A percentile compares a stretch with the other conserved stretches of the same genome.
Evolutionary conservation across 2,797 vertebrate species (phyloP).

Genomic region (Erpetoichthys calabaricus): DNA sequence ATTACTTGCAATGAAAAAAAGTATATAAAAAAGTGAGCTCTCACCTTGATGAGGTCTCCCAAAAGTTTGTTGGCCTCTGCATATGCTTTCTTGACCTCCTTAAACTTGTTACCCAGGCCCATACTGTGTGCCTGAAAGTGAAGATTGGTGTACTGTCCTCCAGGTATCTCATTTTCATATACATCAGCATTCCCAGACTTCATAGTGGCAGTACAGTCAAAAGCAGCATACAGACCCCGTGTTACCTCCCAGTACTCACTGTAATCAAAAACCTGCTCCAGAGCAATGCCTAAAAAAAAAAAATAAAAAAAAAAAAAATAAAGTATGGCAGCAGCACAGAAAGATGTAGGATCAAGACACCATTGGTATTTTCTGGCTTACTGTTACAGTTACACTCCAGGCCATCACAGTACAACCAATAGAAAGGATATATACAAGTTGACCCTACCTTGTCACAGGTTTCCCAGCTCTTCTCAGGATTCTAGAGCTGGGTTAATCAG

Average conservation of each 20-base stretch:
- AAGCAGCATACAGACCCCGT: conserved; percentile 76
- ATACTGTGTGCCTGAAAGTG: conserved; percentile 91
- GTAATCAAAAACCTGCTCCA: conserved; percentile 90
- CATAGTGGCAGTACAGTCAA: conserved; percentile 97
- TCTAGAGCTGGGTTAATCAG: no score
- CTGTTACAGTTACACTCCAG: no score
- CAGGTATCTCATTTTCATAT: conserved; percentile 93
- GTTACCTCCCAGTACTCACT: conserved; percentile 92
- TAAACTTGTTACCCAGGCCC: conserved; percentile 93
- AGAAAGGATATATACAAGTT: no score
- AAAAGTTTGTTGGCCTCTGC: conserved; percentile 86
- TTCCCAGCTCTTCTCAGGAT: no score
- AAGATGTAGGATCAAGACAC: no score
- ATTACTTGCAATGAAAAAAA: no score
- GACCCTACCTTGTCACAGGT: no score
- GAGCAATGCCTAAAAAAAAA: conserved; percentile 51
- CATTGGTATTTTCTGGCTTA: no score
- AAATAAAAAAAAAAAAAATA: background rate
- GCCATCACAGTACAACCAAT: no score
- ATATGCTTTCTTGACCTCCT: conserved; percentile 89
- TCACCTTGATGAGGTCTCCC: conserved; percentile 92
- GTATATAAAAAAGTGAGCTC: conserved; percentile 6
- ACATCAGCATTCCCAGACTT: conserved; percentile 89
- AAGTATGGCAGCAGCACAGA: no score
- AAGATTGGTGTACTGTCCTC: conserved; percentile 94